A percentile compares a stretch with the other conserved stretches of the same genome.
Evolutionary conservation across 2,797 vertebrate species (phyloP).

Genomic region (Oryzias dopingdopingensis): DNA sequence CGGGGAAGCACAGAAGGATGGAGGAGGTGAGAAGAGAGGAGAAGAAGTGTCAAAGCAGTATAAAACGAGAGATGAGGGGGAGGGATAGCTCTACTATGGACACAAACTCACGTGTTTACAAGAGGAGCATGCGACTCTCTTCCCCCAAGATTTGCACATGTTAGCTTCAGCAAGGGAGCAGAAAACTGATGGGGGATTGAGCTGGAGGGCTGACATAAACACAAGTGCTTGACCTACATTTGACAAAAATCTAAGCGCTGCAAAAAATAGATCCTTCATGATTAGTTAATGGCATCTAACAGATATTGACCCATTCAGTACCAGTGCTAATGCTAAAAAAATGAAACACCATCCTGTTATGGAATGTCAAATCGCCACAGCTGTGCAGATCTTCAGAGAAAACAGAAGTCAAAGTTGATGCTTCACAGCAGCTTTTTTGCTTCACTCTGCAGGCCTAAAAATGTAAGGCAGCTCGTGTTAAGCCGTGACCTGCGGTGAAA

Average conservation of each 20-base stretch:
- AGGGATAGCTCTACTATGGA: conserved; percentile 57
- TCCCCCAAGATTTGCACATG: conserved; percentile 67
- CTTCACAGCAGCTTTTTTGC: neutral
- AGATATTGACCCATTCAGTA: conserved; percentile 6
- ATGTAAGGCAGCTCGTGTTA: conserved; percentile 12
- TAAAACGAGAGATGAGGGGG: conserved; percentile 33
- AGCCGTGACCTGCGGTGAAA: conserved; percentile 13
- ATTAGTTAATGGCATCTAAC: conserved; percentile 15
- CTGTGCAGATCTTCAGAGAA: conserved; percentile 1
- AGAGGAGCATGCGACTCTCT: conserved; percentile 53
- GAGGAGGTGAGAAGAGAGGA: conserved; percentile 46
- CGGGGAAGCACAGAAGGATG: conserved; percentile 46
- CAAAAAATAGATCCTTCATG: conserved; percentile 2
- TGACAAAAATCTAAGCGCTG: conserved; percentile 12
- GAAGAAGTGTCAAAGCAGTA: conserved; percentile 10
- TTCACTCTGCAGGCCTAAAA: conserved; percentile 23
- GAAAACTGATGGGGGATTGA: conserved; percentile 32
- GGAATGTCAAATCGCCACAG: conserved; percentile 12
- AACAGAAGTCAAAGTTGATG: too few species aligned
- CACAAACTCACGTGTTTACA: conserved; percentile 45
- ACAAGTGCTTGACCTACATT: conserved; percentile 41
- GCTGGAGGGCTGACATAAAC: conserved; percentile 9
- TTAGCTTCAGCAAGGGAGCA: conserved; percentile 46
- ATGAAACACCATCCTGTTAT: conserved; percentile 4
- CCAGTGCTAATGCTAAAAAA: conserved; percentile 17